Conservation (phyloP, 2,888 invertebrate genomes). For the Amiota mariae region DNA sequence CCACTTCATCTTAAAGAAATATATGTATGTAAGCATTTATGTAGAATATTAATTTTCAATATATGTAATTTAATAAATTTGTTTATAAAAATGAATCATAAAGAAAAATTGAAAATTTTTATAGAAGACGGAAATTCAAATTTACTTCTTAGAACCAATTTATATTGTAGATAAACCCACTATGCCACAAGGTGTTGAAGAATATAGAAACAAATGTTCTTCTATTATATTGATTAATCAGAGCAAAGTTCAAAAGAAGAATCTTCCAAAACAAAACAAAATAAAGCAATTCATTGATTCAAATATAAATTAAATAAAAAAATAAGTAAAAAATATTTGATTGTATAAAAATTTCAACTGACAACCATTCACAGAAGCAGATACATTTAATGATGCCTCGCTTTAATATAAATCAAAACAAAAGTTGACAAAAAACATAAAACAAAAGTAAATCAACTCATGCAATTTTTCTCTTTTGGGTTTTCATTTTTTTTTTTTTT, state of each 20-base stretch:
- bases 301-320: background rate
- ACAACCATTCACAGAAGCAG: too few relatives aligned
- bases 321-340: background rate
- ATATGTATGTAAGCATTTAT: too few relatives aligned
- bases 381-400: background rate
- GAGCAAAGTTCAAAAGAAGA: slow-evolving; percentile 10
- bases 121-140: too few relatives aligned
- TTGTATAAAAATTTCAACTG: too few relatives aligned
- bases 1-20: too few relatives aligned
- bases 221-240: slow-evolving; percentile 1
- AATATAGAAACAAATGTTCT: background rate
- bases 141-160: background rate
- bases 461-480: background rate
- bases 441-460: slow-evolving; percentile 13
- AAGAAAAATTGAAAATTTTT: too few relatives aligned
- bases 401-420: too few relatives aligned
- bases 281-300: background rate
- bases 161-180: too few relatives aligned
- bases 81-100: too few relatives aligned
- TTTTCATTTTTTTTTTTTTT: background rate
- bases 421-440: too few relatives aligned
- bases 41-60: too few relatives aligned
- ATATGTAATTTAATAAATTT: too few relatives aligned
- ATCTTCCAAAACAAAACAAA: background rate
- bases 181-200: background rate